These are phyloP conservation scores for Cheumatopsyche charites DNA, from an alignment of 1,140 invertebrate genomes.

Conservation along the genomic window DNA sequence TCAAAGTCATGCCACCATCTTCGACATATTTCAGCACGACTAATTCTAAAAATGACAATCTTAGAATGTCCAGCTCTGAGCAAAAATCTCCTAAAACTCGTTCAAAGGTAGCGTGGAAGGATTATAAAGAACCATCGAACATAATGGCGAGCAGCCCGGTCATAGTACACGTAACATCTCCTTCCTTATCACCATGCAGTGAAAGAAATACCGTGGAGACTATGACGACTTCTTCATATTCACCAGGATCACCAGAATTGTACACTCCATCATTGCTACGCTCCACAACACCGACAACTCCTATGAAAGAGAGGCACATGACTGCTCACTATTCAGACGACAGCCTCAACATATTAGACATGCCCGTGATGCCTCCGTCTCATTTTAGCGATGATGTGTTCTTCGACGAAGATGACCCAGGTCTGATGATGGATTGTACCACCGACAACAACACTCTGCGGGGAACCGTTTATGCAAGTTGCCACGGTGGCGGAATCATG, in stretches of 20 bases:
- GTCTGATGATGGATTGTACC: conserved; percentile 41
- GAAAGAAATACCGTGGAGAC: conserved; percentile 37
- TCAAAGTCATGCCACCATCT: conserved; percentile 12
- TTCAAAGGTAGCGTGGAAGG: conserved; percentile 42
- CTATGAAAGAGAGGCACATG: conserved; percentile 17
- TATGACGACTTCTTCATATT: conserved; percentile 37
- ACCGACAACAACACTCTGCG: conserved; percentile 29
- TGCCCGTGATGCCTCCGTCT: conserved; percentile 45
- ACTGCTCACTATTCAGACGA: conserved; percentile 33
- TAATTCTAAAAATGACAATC: too few relatives aligned
- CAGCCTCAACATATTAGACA: conserved; percentile 38
- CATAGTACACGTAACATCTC: conserved; percentile 44
- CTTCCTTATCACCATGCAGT: conserved; percentile 43
- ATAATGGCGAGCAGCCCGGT: conserved; percentile 41
- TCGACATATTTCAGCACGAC: conserved; percentile 26
- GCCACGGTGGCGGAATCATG: conserved; percentile 45
- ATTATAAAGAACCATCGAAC: conserved; percentile 32
- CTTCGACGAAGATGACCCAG: conserved; percentile 43
- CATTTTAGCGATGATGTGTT: conserved; percentile 47
- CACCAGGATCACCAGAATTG: conserved; percentile 50
- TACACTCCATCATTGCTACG: conserved; percentile 53
- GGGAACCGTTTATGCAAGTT: conserved; percentile 42
- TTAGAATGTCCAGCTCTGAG: conserved; percentile 23
- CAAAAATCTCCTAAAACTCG: conserved; percentile 43
- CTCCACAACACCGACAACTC: conserved; percentile 52